Evolutionary conservation across 2,113 vertebrate genomes (phyloP).

Genomic region (Holacanthus passer): DNA sequence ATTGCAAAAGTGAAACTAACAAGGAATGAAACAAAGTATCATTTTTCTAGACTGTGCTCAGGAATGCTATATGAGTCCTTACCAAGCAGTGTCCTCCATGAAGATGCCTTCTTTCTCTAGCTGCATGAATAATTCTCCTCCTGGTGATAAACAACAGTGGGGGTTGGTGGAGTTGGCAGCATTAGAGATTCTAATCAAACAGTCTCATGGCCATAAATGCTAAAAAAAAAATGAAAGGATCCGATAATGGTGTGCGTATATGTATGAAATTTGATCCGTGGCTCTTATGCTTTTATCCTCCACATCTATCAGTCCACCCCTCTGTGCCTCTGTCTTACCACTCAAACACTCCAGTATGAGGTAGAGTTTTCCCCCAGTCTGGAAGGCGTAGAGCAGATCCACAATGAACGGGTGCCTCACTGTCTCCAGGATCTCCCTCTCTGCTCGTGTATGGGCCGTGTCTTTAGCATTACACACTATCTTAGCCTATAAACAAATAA

Average conservation of each 20-base stretch:
- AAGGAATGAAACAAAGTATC: not conserved
- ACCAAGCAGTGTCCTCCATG: slow-evolving; percentile 96
- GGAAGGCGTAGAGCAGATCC: slow-evolving; percentile 94
- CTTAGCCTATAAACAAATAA: slow-evolving; percentile 85
- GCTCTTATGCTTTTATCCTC: not conserved
- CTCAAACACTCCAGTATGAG: slow-evolving; percentile 96
- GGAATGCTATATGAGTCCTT: slow-evolving; percentile 33
- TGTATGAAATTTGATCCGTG: not conserved
- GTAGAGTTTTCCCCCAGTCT: slow-evolving; percentile 96
- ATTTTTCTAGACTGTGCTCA: not conserved
- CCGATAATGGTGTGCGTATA: not conserved
- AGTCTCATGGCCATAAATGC: not conserved
- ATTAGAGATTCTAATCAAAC: not conserved
- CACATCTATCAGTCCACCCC: not conserved
- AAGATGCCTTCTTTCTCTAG: slow-evolving; percentile 96
- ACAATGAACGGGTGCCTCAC: slow-evolving; percentile 96
- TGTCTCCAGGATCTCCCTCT: slow-evolving; percentile 93
- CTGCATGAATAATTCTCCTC: slow-evolving; percentile 95
- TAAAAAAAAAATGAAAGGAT: not conserved
- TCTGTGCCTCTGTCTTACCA: slow-evolving; percentile 78
- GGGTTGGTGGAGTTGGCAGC: not conserved
- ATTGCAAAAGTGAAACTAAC: not conserved
- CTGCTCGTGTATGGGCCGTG: slow-evolving; percentile 91
- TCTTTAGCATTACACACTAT: slow-evolving; percentile 94
- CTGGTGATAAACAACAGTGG: slow-evolving; percentile 73